These are phyloP conservation scores for Acromyrmex echinatior DNA, from an alignment of 1,140 invertebrate genomes.

Conservation along the genomic window DNA sequence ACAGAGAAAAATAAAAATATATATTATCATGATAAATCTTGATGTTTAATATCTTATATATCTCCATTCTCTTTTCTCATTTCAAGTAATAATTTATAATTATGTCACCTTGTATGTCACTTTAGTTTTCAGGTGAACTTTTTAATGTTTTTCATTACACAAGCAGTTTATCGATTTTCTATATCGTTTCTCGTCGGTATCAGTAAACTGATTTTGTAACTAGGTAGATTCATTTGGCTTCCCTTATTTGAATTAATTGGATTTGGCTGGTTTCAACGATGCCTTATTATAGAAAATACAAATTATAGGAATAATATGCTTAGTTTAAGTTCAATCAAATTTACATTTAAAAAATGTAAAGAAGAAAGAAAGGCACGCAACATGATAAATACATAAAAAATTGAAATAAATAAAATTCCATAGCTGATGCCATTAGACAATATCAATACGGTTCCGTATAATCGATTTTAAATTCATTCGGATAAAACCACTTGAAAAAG, in stretches of 20 bases:
- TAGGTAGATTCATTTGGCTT: constrained; percentile 8
- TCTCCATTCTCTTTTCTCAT: not conserved
- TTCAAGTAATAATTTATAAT: not conserved
- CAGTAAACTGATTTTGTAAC: constrained; percentile 34
- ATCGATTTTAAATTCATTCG: constrained; percentile 32
- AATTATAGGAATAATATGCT: not conserved
- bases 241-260: constrained; percentile 27
- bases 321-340: not conserved
- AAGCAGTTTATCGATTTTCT: constrained; percentile 3
- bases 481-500: constrained; percentile 20
- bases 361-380: not conserved
- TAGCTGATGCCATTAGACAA: not conserved
- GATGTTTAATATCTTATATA: not conserved
- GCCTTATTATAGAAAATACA: not conserved
- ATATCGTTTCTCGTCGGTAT: not conserved
- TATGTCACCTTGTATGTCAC: not conserved
- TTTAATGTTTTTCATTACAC: not conserved
- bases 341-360: not conserved
- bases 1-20: not conserved
- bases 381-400: not conserved
- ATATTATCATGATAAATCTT: not conserved
- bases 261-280: not conserved
- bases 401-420: constrained; percentile 16
- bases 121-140: not conserved
- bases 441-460: not conserved